Evolutionary conservation across 1,140 invertebrate species (phyloP), one percentile per base, ranked within the genome.

Genomic region (Rhyzopertha dominica): DNA sequence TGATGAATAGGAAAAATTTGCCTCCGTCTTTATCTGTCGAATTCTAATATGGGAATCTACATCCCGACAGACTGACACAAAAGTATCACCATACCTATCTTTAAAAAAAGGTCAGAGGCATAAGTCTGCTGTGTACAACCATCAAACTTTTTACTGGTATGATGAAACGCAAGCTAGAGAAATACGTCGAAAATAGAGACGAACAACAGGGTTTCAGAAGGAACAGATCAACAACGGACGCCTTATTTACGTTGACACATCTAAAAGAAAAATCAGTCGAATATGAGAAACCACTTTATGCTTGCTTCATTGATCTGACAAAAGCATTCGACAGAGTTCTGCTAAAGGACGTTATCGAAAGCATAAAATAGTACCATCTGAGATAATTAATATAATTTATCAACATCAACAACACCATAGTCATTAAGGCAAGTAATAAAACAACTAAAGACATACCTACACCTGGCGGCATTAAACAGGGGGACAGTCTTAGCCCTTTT

Each of bases 151-250:
- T 48, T 10, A 48, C 30, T 17, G 22, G 22, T 18, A 38, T 40
- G n/a, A n/a, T 43, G 7, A 32, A 19, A 40, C n/a, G 20, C 13
- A 16, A 9, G n/a, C n/a, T n/a, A n/a, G n/a, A n/a, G n/a, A n/a
- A n/a, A n/a, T n/a, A 17, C 41, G 37, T 43, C 7, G 41, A 14
- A 23, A 37, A 44, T 38, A 39, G 42, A 17, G 42, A 44, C 4
- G 42, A 44, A 22, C 42, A 44, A 22, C 16, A 38, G 24, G 42
- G 32, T 4, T 44, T 44, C 22, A 37, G 31, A 36, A 38, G 17
- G 38, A 39, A 45, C 30, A 38, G 32, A 4, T 43, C 42, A 40
- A 36, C 42, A 16, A 19, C 31, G 19, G 42, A 43, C 17, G 43
- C 31, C 13, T 4, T 45, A 12, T 38, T 45, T 32, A 25, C 38